phyloP scores from a whole-genome alignment of 2,888 invertebrate genomes.

The Aspidiotus destructor region DNA sequence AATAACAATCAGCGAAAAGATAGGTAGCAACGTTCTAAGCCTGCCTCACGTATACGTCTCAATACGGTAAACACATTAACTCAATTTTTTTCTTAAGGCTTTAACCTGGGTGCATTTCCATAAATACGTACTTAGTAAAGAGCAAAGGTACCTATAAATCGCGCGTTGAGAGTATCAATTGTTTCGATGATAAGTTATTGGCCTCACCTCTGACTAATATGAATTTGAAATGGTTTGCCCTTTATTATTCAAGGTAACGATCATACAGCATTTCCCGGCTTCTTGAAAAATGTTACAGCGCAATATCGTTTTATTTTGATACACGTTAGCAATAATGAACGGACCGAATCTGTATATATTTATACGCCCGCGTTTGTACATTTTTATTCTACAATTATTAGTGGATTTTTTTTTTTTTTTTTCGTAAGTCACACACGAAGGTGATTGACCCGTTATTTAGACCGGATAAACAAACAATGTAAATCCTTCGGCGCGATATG shows the following conservation, averaged over 20 bases:
- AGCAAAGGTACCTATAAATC: not conserved
- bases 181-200: not conserved
- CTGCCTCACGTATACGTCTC: conserved; percentile 2
- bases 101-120: not conserved
- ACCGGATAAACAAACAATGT: conserved; percentile 4
- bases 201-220: not conserved
- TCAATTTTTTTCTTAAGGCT: not conserved
- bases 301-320: not conserved
- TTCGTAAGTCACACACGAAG: not conserved
- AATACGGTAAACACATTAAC: not conserved
- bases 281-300: conserved; percentile 2
- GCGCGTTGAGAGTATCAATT: conserved; percentile 2
- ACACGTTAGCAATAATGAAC: not conserved
- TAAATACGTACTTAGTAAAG: not conserved
- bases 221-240: not conserved
- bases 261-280: not conserved
- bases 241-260: conserved; percentile 4
- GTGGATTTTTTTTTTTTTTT: not conserved
- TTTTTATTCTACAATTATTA: no score
- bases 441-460: conserved; percentile 1
- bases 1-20: conserved; percentile 25
- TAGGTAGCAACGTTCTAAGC: not conserved
- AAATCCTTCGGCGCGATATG: not conserved
- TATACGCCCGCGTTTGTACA: no score
- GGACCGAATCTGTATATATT: no score